Evolutionary conservation across 2,113 vertebrate species (phyloP), one percentile per base, ranked within the genome.

Genomic region (Notothenia coriiceps): DNA sequence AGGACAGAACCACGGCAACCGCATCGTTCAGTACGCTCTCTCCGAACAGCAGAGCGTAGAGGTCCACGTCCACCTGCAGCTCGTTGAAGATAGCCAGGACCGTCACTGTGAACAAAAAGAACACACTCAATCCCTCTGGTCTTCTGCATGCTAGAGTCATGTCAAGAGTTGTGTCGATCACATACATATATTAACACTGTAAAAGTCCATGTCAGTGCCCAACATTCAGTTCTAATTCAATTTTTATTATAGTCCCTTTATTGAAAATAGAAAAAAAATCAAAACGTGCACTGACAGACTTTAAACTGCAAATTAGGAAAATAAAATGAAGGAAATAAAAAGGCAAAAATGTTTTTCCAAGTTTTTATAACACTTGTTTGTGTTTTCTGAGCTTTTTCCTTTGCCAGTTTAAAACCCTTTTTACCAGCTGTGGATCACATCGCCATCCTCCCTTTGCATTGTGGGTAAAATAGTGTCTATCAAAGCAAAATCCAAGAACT

Each of bases 61-160:
- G 96, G 88, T 99, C 98, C 66, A 96, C 96, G 66, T 99, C 98
- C 2, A 99, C 98, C 86, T 99, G 97, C 87, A 99, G 96, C 85
- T 99, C 98, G 5, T 98, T 97, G 95, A 99, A 99, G 92, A 99
- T 99, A 77, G 98, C 98, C 91, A 99, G 96, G 55, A 99, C 98
- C 1, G 98, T 99, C 94, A 99, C 98, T 99, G 91, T 59, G 85
- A 90, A 87, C 11, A 89, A 84, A 80, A 67, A 46, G 44, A 72
- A 72, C 5, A 29, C 6, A 2, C 3, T 35, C 2, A 50, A 6
- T 40, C 5, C 6, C 12, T 17, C 15, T n/a, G 52, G 7, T 20
- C 1, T 6, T 22, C n/a, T 3, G 7, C 22, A 54, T 64, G 9
- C 43, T 46, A 60, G 13, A 49, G 35, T 43, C 10, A 50, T 17